Conservation (phyloP, 2,797 vertebrate genomes). For the Heliangelus exortis region DNA sequence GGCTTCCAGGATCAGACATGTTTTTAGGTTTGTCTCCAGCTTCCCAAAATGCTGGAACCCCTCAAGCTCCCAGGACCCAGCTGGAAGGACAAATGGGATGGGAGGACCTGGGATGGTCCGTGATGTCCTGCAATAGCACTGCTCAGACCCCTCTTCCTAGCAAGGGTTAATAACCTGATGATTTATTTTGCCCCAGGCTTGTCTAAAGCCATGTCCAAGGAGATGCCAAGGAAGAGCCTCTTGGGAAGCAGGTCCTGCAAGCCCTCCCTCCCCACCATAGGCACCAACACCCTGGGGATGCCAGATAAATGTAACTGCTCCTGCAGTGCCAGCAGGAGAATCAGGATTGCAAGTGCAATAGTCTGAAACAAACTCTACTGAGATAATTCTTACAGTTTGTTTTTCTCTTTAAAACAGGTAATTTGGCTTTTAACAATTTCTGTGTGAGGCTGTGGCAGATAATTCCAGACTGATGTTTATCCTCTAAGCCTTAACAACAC, state of each 20-base stretch:
- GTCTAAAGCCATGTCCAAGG: rapidly evolving
- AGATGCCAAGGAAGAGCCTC: not conserved
- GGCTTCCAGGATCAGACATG: rapidly evolving
- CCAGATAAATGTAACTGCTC: rapidly evolving
- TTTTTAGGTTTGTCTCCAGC: not conserved
- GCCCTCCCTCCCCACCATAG: rapidly evolving
- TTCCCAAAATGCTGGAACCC: not conserved
- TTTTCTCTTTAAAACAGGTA: not conserved
- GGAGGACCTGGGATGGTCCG: not conserved
- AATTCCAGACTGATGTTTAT: not conserved
- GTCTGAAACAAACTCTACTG: not conserved
- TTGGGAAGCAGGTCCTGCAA: not conserved
- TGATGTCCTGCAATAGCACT: rapidly evolving
- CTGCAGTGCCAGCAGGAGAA: not conserved
- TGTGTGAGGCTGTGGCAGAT: not conserved
- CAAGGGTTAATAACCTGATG: not conserved
- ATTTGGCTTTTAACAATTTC: not conserved
- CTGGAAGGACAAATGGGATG: rapidly evolving
- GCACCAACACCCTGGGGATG: rapidly evolving
- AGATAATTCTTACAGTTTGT: not conserved
- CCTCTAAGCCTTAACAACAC: not conserved
- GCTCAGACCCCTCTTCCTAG: not conserved
- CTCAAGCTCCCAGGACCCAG: not conserved
- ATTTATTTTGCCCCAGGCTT: not conserved
- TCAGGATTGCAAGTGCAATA: not conserved